Evolutionary conservation across 2,888 invertebrate species (phyloP).

Genomic region (Plagodis pulveraria): DNA sequence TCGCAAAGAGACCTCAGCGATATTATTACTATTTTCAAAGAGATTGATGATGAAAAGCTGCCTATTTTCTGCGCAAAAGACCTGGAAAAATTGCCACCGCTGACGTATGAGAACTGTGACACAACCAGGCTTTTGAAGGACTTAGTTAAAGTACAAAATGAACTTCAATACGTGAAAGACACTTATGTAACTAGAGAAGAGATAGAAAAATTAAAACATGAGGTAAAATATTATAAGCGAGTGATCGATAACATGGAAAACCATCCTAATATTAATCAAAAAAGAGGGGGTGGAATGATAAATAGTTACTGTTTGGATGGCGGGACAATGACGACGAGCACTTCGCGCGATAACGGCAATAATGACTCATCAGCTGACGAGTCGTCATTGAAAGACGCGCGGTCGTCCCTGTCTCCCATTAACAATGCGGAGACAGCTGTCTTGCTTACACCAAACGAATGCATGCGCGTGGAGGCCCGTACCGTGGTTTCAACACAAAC

Average conservation of each 20-base stretch:
- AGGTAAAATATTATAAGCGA: not conserved
- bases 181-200: not conserved
- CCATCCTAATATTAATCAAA: not conserved
- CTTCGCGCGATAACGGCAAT: not conserved
- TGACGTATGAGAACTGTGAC: not conserved
- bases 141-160: not conserved
- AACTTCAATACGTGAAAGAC: not conserved
- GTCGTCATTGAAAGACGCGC: not conserved
- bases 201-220: not conserved
- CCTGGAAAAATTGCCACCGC: not conserved
- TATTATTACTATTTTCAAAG: not conserved
- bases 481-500: not conserved
- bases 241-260: not conserved
- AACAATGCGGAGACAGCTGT: not conserved
- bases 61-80: slow-evolving; percentile 2
- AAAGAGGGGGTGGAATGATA: not conserved
- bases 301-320: not conserved
- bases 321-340: not conserved
- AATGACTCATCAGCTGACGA: not conserved
- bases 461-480: not conserved
- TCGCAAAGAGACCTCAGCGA: not conserved
- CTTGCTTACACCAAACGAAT: not conserved
- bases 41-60: not conserved
- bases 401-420: not conserved
- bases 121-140: slow-evolving; percentile 1